Evolutionary conservation across 2,888 invertebrate species (phyloP), one percentile per base, ranked within the genome.

Genomic region (Pterobdella sp.): DNA sequence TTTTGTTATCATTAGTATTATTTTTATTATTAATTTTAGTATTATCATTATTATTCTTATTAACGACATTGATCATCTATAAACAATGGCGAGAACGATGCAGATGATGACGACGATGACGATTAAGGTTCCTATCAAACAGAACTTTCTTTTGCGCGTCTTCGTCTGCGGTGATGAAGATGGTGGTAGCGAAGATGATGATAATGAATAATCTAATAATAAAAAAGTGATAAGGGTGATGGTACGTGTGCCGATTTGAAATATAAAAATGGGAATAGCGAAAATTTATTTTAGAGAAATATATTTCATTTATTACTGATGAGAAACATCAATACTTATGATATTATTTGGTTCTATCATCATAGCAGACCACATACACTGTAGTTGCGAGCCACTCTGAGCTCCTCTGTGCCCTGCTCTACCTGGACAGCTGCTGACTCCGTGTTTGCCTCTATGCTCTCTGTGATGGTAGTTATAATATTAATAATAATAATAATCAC

Each of bases 401-500:
- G 79, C 78, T 87, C 84, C 73, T 82, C 79, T 31, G 83, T 82
- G 26, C 85, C 87, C 76, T 85, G 83, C 69, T 83, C 88, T 0
- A 95, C 93, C 80, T 90, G 90, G 78, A 90, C 88, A 77, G 90
- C 88, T 0, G 94, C 90, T 81, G 88, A 88, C 84, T 95, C 95
- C 22, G 96, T 93, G 80, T 90, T 91, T 0, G 94, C 91, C 86
- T 96, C 96, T 80, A 96, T 96, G 73, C 93, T 94, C 83, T 94
- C 83, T 81, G 76, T 63, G 74, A 75, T 60, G 42, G n/a, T n/a
- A n/a, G n/a, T n/a, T n/a, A n/a, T n/a, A 67, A 26, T 1, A 32
- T 31, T 22, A 37, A 69, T 1, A 52, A n/a, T 69, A 26, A 1
- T 14, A 42, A 42, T 14, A 42, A 42, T 42, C 22, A 42, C 10